Percentiles rank a stretch among this genome's conserved stretches.
Evolutionary conservation across 2,797 vertebrate genomes (phyloP).

Genomic region (Enteromius fasciolatus): DNA sequence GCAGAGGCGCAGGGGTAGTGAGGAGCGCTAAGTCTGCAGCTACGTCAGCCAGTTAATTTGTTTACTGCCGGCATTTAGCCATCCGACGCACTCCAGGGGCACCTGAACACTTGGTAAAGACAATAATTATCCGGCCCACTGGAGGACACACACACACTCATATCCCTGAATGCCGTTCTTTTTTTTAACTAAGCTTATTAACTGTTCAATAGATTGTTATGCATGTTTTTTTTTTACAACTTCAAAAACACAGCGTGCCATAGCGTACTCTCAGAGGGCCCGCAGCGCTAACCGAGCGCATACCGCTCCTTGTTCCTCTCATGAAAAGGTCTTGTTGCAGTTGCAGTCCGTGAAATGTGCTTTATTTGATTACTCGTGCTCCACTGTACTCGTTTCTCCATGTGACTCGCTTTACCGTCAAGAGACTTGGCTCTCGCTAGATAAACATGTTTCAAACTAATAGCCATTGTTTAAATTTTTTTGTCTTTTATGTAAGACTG

Average conservation of each 20-base stretch:
- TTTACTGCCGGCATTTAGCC: constrained; percentile 56
- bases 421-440: constrained; percentile 10
- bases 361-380: constrained; percentile 60
- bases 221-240: constrained; percentile 15
- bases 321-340: constrained; percentile 56
- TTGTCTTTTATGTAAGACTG: background rate
- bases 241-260: constrained; percentile 45
- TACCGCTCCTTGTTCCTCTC: constrained; percentile 48
- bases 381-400: constrained; percentile 46
- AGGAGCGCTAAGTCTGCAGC: constrained; percentile 36
- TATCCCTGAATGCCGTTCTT: constrained; percentile 41
- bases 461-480: constrained; percentile 10
- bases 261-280: constrained; percentile 48
- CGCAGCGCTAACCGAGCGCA: constrained; percentile 24
- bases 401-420: constrained; percentile 34
- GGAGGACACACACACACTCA: constrained; percentile 50
- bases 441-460: constrained; percentile 23
- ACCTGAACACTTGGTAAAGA: constrained; percentile 61
- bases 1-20: constrained; percentile 4
- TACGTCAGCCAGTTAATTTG: constrained; percentile 59
- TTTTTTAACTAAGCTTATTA: constrained; percentile 56
- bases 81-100: constrained; percentile 45
- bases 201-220: constrained; percentile 58
- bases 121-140: constrained; percentile 61
- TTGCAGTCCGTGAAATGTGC: constrained; percentile 54